Base-by-base conservation (phyloP, 1,140 invertebrate genomes). In the Metaphire vulgaris region DNA sequence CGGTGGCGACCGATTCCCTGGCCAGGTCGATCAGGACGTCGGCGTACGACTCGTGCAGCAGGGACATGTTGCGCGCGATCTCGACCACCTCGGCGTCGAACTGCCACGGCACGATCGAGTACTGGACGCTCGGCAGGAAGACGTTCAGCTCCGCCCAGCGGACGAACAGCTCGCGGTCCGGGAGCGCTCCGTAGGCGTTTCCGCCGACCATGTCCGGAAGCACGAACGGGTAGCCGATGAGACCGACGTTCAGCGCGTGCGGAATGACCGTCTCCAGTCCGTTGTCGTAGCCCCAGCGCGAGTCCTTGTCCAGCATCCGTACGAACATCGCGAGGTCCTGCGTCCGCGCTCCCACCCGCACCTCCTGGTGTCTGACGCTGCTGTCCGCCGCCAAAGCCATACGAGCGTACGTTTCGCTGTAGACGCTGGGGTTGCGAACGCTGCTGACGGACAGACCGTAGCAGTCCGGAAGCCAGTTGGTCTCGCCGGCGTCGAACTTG, bases 161-260 rank as follows among this genome's bases (percentile, higher is more conserved):
- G 69, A 97, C 90, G 80, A 92, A 96, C 26, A 97, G 86, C 83
- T 97, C 92, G 77, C 90, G 90, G 1, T 89, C 89, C 0, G 93
- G 92, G 21, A 79, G 76, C 64, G 69, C 66, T 79, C 81, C 30
- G 86, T 88, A 83, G 0, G 90, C 92, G 83, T 95, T 96, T 1
- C 95, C 95, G 1, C 95, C 95, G 79, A 98, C 91, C 92, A 96
- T 94, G 82, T 96, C 94, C 0, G 94, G 93, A 0, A 97, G 85
- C 1, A 96, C 91, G 80, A 92, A 91, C 0, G 91, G 89, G 84
- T 96, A 96, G 2, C 94, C 94, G 79, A 92, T 90, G 65, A 95
- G 83, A 80, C 93, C 94, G 76, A 95, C 92, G n/a, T 91, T 90
- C 1, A 96, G 84, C 0, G 92, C 84, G 1, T 92, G 92, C 0